Base-by-base conservation (phyloP, 2,888 invertebrate species). In the Urechis unicinctus region DNA sequence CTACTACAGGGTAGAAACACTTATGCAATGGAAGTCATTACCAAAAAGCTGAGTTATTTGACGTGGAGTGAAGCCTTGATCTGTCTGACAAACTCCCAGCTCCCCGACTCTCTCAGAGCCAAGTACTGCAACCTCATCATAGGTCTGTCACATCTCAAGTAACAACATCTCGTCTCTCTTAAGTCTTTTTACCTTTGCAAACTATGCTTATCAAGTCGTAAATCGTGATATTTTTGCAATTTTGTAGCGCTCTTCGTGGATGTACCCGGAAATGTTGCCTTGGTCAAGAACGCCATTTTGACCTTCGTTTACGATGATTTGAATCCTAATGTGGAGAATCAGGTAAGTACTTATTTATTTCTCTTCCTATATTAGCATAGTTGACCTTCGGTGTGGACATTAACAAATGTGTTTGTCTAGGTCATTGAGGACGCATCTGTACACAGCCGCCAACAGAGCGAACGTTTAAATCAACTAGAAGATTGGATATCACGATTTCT, bases 1-100 rank as follows among this genome's bases (percentile, higher is more conserved):
- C 6, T 25, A 13, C 6, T 50, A 5, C 53, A 67, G 58, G 75
- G 74, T 60, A 66, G 59, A n/a, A 66, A 64, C 50, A 43, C 36
- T n/a, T 45, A 45, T 30, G 50, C 55, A 0, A 58, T 64, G 21
- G 50, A 59, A 2, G 29, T 54, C 29, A 52, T 64, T 22, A 59
- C 60, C 9, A 36, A 56, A 9, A 42, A 50, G 3, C 55, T 60
- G 13, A 25, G 41, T 6, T 53, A 56, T 29, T 31, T 64, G n/a
- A 58, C 60, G 4, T 64, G 64, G 64, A 55, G 63, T 25, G 60
- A 64, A 53, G 56, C 57, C 2, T 66, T 62, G 47, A 26, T 53
- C 26, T 57, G 58, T 48, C 50, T 64, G 28, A 46, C 29, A 1
- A 44, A 63, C 31, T 31, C 28, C 2, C 21, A 45, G 2, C 29